A percentile compares a stretch with the other conserved stretches of the same genome.
These are phyloP conservation scores for Leptinotarsa haldemani DNA, from an alignment of 2,888 invertebrate genomes.

Conservation along the genomic window DNA sequence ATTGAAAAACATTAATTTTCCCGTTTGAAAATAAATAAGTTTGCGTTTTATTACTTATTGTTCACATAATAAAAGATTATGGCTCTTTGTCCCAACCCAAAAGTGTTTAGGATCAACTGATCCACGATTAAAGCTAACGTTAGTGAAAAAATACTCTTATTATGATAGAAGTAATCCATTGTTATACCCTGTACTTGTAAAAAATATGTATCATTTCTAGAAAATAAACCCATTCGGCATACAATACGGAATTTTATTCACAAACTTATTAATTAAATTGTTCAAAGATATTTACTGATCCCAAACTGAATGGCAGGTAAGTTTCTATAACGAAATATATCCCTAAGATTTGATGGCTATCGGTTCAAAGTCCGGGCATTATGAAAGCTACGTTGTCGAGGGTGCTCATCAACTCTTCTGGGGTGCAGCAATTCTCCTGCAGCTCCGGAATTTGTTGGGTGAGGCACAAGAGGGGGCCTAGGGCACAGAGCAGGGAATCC, in stretches of 20 bases:
- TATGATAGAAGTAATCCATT: conserved; percentile 5
- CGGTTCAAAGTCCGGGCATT: conserved; percentile 80
- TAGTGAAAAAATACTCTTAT: conserved; percentile 10
- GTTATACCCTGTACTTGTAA: neutral
- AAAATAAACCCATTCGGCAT: conserved; percentile 8
- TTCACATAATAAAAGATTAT: neutral
- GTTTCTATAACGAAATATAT: neutral
- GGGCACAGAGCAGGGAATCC: conserved; percentile 91
- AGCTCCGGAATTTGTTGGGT: conserved; percentile 85
- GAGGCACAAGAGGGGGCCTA: conserved; percentile 89
- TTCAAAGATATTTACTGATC: neutral
- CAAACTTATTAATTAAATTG: too few species aligned
- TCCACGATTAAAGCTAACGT: neutral
- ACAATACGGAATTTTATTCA: neutral
- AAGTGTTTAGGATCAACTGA: neutral
- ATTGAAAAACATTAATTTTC: too few species aligned
- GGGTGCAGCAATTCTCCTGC: conserved; percentile 73
- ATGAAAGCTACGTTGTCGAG: conserved; percentile 96
- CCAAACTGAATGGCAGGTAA: neutral
- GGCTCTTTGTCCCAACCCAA: neutral
- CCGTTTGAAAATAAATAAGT: too few species aligned
- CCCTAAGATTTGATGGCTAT: neutral
- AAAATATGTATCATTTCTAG: neutral
- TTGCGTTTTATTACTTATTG: neutral
- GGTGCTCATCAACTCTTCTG: conserved; percentile 70